Conservation (phyloP, 2,888 invertebrate species). For the Cataglyphis altisquamis region DNA sequence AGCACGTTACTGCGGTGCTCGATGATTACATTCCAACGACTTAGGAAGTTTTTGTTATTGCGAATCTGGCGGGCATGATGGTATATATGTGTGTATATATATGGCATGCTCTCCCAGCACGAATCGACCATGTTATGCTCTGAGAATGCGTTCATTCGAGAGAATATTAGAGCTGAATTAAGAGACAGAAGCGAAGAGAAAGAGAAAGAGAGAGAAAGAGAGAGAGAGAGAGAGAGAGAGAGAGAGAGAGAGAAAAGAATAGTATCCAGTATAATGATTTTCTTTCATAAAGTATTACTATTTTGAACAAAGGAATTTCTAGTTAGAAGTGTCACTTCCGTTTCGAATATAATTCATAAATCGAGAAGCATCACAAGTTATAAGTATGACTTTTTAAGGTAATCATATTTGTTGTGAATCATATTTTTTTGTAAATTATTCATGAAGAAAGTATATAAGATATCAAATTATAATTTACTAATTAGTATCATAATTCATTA, state of each 20-base stretch:
- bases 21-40: constrained; percentile 70
- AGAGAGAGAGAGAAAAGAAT: background rate
- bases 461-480: background rate
- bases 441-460: background rate
- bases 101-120: constrained; percentile 12
- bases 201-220: background rate
- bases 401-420: background rate
- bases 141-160: constrained; percentile 46
- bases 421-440: constrained; percentile 1
- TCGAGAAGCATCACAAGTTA: background rate
- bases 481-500: background rate
- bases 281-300: background rate
- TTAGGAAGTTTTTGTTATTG: constrained; percentile 62
- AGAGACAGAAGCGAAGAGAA: constrained; percentile 9
- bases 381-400: background rate
- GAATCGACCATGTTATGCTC: constrained; percentile 29
- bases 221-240: background rate
- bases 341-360: constrained; percentile 16
- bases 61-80: constrained; percentile 27
- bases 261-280: constrained; percentile 32
- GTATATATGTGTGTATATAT: background rate
- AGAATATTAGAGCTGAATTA: constrained; percentile 37
- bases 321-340: constrained; percentile 10
- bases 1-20: constrained; percentile 60
- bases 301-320: background rate